Evolutionary conservation across 2,888 invertebrate genomes (phyloP).

Genomic region (Mythimna albipuncta): DNA sequence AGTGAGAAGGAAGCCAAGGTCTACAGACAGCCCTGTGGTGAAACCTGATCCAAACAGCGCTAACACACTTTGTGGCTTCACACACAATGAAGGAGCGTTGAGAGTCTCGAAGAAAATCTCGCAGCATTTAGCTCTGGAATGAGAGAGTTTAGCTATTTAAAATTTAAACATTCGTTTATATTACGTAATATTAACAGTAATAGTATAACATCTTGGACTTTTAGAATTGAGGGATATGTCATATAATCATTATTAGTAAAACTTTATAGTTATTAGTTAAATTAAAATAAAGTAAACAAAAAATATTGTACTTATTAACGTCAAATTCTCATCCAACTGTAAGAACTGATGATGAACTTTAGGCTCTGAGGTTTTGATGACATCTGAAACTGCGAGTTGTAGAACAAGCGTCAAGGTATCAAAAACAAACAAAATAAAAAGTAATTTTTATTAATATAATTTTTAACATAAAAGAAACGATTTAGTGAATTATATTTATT

Average conservation of each 20-base stretch:
- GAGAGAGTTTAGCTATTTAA: background rate
- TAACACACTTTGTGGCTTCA: constrained; percentile 78
- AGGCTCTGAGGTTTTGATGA: background rate
- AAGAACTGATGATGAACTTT: no score
- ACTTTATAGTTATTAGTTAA: background rate
- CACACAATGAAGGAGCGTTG: constrained; percentile 79
- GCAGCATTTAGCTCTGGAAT: constrained; percentile 79
- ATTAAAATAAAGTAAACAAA: constrained; percentile 6
- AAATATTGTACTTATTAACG: background rate
- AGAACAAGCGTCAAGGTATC: background rate
- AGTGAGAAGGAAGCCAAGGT: constrained; percentile 78
- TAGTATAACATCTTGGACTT: no score
- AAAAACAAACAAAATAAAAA: background rate
- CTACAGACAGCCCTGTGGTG: constrained; percentile 82
- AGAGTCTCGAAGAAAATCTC: constrained; percentile 84
- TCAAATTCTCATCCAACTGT: background rate
- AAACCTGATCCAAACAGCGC: constrained; percentile 81
- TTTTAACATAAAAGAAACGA: background rate
- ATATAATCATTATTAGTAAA: no score
- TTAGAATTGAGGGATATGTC: no score
- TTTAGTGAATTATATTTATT: no score
- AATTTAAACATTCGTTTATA: background rate
- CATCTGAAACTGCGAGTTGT: background rate
- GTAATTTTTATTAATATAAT: no score
- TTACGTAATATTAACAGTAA: background rate